A percentile compares a stretch with the other conserved stretches of the same genome.
Conservation (phyloP, 2,113 vertebrate genomes). For the Colossoma macropomum region DNA sequence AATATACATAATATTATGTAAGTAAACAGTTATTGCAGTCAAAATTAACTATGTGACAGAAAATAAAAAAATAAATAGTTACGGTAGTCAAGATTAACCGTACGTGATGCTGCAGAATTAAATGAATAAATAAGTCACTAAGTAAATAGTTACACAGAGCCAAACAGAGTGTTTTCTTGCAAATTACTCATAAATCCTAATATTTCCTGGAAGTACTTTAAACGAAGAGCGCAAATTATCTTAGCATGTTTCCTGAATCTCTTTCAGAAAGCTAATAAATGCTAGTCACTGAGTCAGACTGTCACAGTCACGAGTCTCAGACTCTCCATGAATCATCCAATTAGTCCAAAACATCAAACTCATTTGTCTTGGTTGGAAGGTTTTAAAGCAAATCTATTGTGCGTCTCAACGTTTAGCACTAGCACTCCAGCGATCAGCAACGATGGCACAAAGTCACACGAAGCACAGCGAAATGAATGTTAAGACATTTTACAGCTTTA, state of each 20-base stretch:
- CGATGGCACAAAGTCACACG: neutral
- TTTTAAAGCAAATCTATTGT: neutral
- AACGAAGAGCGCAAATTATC: too few relatives aligned
- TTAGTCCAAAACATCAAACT: neutral
- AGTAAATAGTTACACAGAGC: too few relatives aligned
- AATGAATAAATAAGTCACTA: too few relatives aligned
- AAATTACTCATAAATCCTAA: too few relatives aligned
- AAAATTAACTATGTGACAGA: too few relatives aligned
- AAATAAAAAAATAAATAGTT: too few relatives aligned
- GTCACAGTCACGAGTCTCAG: neutral
- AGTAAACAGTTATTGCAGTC: too few relatives aligned
- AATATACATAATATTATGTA: too few relatives aligned
- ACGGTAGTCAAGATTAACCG: too few relatives aligned
- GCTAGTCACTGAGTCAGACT: neutral
- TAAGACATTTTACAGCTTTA: neutral
- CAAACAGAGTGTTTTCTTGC: too few relatives aligned
- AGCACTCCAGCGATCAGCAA: neutral
- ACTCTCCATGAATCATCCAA: neutral
- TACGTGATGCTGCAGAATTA: too few relatives aligned
- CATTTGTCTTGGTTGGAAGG: neutral
- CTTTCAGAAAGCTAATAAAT: neutral
- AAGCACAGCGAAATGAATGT: neutral
- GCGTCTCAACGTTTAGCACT: neutral
- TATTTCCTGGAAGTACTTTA: too few relatives aligned
- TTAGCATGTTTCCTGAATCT: neutral